phyloP scores from a whole-genome alignment of 2,797 vertebrate genomes.

The Anableps anableps region DNA sequence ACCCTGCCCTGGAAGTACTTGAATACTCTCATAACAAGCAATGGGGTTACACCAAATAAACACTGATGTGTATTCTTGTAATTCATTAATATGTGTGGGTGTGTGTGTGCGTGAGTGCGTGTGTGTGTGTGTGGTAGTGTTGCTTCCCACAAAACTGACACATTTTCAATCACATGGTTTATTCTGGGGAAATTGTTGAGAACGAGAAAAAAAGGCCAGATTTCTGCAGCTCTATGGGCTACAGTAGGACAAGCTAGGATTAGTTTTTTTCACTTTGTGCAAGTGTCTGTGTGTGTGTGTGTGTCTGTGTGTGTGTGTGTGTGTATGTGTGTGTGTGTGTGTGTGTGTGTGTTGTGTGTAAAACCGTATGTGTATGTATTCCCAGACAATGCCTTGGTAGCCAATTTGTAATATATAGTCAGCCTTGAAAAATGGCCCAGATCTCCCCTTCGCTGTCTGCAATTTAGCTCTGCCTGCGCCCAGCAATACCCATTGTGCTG shows the following conservation, averaged over 20 bases:
- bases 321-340: slow-evolving; percentile 31
- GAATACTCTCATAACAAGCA: slow-evolving; percentile 50
- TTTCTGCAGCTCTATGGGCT: slow-evolving; percentile 70
- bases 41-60: slow-evolving; percentile 41
- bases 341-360: slow-evolving; percentile 25
- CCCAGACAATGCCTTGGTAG: slow-evolving; percentile 75
- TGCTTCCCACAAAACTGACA: slow-evolving; percentile 64
- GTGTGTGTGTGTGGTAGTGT: slow-evolving; percentile 13
- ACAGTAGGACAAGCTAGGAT: slow-evolving; percentile 75
- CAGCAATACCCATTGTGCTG: slow-evolving; percentile 71
- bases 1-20: slow-evolving; percentile 52
- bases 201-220: slow-evolving; percentile 68
- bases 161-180: slow-evolving; percentile 81
- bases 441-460: slow-evolving; percentile 78
- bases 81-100: slow-evolving; percentile 4
- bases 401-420: slow-evolving; percentile 82
- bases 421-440: slow-evolving; percentile 82
- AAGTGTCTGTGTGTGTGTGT: slow-evolving; percentile 26
- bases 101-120: slow-evolving; percentile 11
- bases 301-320: slow-evolving; percentile 30
- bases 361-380: slow-evolving; percentile 44
- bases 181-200: slow-evolving; percentile 75
- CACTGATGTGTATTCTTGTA: slow-evolving; percentile 19
- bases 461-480: slow-evolving; percentile 77
- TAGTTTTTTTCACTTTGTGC: slow-evolving; percentile 78